Evolutionary conservation across 2,888 invertebrate species (phyloP).

Genomic region (Neoscelio sp.): DNA sequence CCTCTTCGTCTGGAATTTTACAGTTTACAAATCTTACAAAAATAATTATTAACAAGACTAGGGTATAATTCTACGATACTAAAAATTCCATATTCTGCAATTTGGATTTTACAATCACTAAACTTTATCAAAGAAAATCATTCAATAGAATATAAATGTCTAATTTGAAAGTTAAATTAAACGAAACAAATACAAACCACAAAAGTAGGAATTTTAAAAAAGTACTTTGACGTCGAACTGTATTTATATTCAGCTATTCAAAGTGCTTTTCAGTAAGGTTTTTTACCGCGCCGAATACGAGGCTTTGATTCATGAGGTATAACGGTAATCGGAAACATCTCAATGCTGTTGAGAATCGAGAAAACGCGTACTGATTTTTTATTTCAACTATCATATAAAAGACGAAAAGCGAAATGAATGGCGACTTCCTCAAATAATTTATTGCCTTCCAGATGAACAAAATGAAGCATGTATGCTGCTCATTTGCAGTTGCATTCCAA

Average conservation of each 20-base stretch:
- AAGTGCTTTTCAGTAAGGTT: slow-evolving; percentile 56
- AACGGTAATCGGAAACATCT: slow-evolving; percentile 72
- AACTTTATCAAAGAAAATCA: too few species aligned
- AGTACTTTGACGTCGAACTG: background rate
- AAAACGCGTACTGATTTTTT: slow-evolving; percentile 72
- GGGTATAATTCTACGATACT: too few species aligned
- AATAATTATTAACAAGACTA: too few species aligned
- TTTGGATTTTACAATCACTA: too few species aligned
- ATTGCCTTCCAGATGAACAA: slow-evolving; percentile 77
- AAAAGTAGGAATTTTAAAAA: slow-evolving; percentile 6
- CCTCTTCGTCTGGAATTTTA: too few species aligned
- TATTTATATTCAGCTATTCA: slow-evolving; percentile 41
- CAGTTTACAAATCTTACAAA: too few species aligned
- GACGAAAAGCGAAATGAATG: slow-evolving; percentile 73
- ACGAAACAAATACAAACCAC: background rate
- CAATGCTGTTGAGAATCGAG: slow-evolving; percentile 67
- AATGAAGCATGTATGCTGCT: slow-evolving; percentile 72
- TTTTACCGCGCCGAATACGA: slow-evolving; percentile 68
- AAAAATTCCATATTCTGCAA: too few species aligned
- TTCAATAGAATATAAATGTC: slow-evolving; percentile 26
- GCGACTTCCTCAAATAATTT: slow-evolving; percentile 75
- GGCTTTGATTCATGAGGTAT: slow-evolving; percentile 72
- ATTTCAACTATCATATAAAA: slow-evolving; percentile 71
- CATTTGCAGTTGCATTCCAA: slow-evolving; percentile 73
- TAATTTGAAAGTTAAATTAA: slow-evolving; percentile 2